Conservation (phyloP, 1,140 invertebrate genomes). For the Calephelis nemesis region DNA sequence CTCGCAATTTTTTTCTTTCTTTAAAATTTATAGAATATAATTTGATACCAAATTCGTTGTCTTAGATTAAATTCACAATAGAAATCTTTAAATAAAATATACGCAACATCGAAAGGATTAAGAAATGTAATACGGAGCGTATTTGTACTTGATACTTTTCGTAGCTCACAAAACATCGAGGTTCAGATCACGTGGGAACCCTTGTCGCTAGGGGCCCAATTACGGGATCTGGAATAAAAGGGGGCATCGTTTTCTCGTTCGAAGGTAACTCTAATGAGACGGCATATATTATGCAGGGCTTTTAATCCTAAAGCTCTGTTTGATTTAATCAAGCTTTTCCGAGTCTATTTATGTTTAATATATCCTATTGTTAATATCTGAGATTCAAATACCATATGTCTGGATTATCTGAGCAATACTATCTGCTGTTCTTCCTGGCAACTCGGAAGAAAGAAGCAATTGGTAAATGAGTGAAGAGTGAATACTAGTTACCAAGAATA, state of each 20-base stretch:
- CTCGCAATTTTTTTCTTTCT: too few relatives aligned
- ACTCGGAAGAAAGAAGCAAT: too few relatives aligned
- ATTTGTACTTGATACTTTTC: not conserved
- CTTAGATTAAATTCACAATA: too few relatives aligned
- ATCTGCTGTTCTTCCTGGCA: too few relatives aligned
- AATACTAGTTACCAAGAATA: too few relatives aligned
- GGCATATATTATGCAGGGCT: conserved; percentile 28
- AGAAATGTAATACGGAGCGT: not conserved
- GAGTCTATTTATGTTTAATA: not conserved
- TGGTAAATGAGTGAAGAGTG: too few relatives aligned
- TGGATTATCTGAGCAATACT: too few relatives aligned
- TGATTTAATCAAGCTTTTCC: not conserved
- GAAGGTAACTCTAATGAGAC: conserved; percentile 35
- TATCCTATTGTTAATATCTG: not conserved
- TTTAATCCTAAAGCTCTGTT: conserved; percentile 24
- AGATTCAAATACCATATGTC: too few relatives aligned
- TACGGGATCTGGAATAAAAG: conserved; percentile 33
- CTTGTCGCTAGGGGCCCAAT: conserved; percentile 53
- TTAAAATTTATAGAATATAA: too few relatives aligned
- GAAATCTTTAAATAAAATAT: too few relatives aligned
- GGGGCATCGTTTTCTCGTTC: conserved; percentile 33
- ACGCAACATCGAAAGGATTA: too few relatives aligned
- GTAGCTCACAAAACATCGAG: conserved; percentile 30
- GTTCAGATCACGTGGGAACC: conserved; percentile 42
- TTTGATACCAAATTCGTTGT: too few relatives aligned